A percentile compares a stretch with the other conserved stretches of the same genome.
Conservation (phyloP, 2,888 invertebrate genomes). For the Machimus rusticus region DNA sequence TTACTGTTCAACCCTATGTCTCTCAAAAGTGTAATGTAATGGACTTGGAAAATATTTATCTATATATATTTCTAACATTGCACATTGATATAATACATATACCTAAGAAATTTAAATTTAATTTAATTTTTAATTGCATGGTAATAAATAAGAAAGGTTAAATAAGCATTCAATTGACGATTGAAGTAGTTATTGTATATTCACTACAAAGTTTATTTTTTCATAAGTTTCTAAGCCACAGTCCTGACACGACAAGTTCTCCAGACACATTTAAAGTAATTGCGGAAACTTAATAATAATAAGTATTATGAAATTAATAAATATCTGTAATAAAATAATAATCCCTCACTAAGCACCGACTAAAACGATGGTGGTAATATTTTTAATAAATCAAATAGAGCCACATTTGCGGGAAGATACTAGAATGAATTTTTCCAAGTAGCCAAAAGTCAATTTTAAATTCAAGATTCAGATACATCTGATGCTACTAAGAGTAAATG, state of each 20-base stretch:
- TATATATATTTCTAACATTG: no score
- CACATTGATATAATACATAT: no score
- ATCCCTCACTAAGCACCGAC: not conserved
- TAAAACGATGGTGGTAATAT: not conserved
- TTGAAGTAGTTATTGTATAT: no score
- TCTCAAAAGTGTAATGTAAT: no score
- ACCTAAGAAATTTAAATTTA: no score
- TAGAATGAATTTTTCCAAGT: not conserved
- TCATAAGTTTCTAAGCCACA: not conserved
- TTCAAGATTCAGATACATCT: slow-evolving; percentile 47
- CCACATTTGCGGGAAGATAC: not conserved
- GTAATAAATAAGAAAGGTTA: no score
- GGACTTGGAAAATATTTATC: no score
- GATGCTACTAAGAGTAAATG: slow-evolving; percentile 50
- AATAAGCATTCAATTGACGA: no score
- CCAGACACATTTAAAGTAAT: not conserved
- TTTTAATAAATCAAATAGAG: not conserved
- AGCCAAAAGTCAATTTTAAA: slow-evolving; percentile 40
- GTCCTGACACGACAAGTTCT: not conserved
- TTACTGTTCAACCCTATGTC: no score
- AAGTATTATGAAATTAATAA: not conserved
- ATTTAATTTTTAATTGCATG: no score
- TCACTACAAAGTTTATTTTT: no score
- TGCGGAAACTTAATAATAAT: not conserved
- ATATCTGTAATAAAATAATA: not conserved